Evolutionary conservation across 2,888 invertebrate genomes (phyloP), one percentile per base, ranked within the genome.

Genomic region (Limnephilus marmoratus): DNA sequence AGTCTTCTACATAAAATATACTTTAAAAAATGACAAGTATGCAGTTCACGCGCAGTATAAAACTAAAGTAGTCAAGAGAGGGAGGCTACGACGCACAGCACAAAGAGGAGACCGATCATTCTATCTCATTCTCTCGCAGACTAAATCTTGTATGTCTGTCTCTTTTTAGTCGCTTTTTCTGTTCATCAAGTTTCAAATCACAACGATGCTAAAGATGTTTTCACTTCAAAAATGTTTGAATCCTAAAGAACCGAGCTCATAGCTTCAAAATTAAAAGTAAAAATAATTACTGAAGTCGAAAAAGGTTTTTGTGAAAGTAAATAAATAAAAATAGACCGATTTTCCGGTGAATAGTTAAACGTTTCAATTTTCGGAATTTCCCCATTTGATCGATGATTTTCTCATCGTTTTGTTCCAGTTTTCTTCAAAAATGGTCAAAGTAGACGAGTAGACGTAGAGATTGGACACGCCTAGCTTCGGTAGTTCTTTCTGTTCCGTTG

Each of bases 341-440:
- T 24, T 68, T n/a, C 24, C 24, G 24, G 68, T 68, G 68, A 68
- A 68, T 68, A 24, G 68, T n/a, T 68, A 68, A 24, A n/a, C 68
- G 68, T 68, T 68, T n/a, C 68, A 68, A 68, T 68, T 68, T 68
- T 68, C 0, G 68, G 68, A 68, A 68, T 68, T 68, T n/a, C 68
- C 68, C 68, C 68, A 68, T 24, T 68, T 68, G 68, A 24, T n/a
- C n/a, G 68, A 24, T n/a, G 68, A 68, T 68, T 68, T 68, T 68
- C 68, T 68, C 68, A 68, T 68, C 68, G 68, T 68, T 68, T 68
- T 68, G 68, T 68, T 68, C 68, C 24, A n/a, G 68, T 81, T 89
- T 81, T 80, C 80, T 37, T n/a, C 3, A 15, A 86, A 29, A 85
- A 45, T 86, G 11, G 86, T 45, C 53, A 86, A 85, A 85, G 85